These are phyloP conservation scores for Pseudopodoces humilis DNA, from an alignment of 2,113 vertebrate genomes.

Conservation along the genomic window DNA sequence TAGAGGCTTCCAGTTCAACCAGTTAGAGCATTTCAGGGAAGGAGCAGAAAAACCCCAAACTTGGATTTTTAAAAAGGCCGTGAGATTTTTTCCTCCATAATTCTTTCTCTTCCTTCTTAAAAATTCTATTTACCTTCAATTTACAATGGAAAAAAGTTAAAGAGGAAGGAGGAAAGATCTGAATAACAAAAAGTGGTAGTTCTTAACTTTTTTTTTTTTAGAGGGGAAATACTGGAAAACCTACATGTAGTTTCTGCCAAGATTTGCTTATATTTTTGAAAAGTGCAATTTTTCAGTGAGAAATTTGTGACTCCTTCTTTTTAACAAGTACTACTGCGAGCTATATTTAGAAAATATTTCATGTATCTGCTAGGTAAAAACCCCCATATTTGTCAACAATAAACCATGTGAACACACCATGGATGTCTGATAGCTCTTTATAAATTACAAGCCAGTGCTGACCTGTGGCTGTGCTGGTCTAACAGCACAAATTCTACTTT, in stretches of 20 bases:
- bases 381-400: background rate
- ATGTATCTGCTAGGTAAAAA: background rate
- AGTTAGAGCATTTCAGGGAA: background rate
- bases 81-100: background rate
- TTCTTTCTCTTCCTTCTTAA: background rate
- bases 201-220: background rate
- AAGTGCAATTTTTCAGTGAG: background rate
- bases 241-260: background rate
- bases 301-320: background rate
- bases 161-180: background rate
- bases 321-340: background rate
- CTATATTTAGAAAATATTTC: background rate
- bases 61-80: background rate
- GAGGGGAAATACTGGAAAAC: background rate
- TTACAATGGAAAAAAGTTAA: background rate
- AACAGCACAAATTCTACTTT: background rate
- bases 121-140: background rate
- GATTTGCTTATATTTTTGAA: background rate
- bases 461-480: background rate
- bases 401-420: background rate
- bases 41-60: background rate
- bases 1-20: background rate
- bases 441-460: background rate
- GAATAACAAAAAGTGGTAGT: background rate
- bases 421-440: background rate